Conservation (phyloP, 2,888 invertebrate species). For the Brassicogethes aeneus region DNA sequence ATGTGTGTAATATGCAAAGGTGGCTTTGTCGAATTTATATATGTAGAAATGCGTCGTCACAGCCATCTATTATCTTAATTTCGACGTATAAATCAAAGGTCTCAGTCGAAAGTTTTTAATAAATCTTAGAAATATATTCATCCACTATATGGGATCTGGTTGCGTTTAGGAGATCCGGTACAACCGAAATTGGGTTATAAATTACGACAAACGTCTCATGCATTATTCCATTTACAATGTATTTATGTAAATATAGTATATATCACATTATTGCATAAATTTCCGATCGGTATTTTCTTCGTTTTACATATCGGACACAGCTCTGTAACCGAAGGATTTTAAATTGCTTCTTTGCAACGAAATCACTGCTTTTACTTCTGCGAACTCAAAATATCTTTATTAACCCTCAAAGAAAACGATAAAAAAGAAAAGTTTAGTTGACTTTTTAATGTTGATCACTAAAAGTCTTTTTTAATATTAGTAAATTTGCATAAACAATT, state of each 20-base stretch:
- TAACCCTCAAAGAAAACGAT: too few relatives aligned
- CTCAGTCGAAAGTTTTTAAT: constrained; percentile 2
- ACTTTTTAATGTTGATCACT: too few relatives aligned
- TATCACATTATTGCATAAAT: constrained; percentile 18
- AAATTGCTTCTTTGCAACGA: background rate
- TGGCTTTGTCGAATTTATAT: too few relatives aligned
- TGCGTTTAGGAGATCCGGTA: constrained; percentile 8
- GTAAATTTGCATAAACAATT: too few relatives aligned
- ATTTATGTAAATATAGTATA: constrained; percentile 28
- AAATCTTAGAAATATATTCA: constrained; percentile 6
- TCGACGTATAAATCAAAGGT: constrained; percentile 1
- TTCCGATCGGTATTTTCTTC: constrained; percentile 16
- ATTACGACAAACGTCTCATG: constrained; percentile 21
- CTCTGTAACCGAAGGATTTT: background rate
- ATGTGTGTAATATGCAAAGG: too few relatives aligned
- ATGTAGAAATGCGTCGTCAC: background rate
- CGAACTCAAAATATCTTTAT: too few relatives aligned
- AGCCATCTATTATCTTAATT: background rate
- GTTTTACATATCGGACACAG: constrained; percentile 14
- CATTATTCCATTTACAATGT: constrained; percentile 25
- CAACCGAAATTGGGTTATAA: constrained; percentile 25
- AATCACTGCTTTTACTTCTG: too few relatives aligned
- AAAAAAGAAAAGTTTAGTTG: too few relatives aligned
- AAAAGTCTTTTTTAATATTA: too few relatives aligned
- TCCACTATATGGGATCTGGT: constrained; percentile 3